phyloP scores from a whole-genome alignment of 2,113 vertebrate species.

The Poeciliopsis prolifica region DNA sequence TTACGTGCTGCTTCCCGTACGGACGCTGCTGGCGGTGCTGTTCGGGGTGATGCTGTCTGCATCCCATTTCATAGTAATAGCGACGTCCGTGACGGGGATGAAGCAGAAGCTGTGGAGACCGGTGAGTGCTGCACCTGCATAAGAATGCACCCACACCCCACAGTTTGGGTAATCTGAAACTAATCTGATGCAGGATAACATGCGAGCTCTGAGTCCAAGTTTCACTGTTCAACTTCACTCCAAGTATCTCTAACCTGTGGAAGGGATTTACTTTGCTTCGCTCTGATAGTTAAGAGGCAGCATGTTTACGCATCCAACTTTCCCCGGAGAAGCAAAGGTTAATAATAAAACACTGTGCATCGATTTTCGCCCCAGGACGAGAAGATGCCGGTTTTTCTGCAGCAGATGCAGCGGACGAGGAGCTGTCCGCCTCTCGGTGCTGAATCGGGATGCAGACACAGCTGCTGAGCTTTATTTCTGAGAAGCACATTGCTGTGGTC shows the following conservation, averaged over 20 bases:
- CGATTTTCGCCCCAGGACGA: slow-evolving; percentile 30
- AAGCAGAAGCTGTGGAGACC: slow-evolving; percentile 91
- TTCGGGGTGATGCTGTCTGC: slow-evolving; percentile 91
- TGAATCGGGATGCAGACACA: slow-evolving; percentile 45
- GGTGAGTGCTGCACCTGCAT: slow-evolving; percentile 79
- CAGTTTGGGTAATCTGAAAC: not conserved
- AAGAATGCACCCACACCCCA: not conserved
- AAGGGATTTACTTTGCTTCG: not conserved
- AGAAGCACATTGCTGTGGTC: not conserved
- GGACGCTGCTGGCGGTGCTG: slow-evolving; percentile 90
- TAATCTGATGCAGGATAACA: too few relatives aligned
- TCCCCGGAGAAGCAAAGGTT: slow-evolving; percentile 22
- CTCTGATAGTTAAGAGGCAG: not conserved
- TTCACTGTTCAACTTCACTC: not conserved
- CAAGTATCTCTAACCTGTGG: not conserved
- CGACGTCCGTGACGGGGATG: slow-evolving; percentile 86
- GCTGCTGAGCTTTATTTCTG: not conserved
- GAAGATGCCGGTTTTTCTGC: slow-evolving; percentile 14
- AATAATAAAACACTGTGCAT: slow-evolving; percentile 24
- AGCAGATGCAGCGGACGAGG: slow-evolving; percentile 27
- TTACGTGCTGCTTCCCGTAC: slow-evolving; percentile 94
- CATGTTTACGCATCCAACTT: slow-evolving; percentile 7
- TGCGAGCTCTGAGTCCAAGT: not conserved
- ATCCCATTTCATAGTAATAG: slow-evolving; percentile 94
- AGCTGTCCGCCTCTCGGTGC: slow-evolving; percentile 67